These are phyloP conservation scores for Melinaea marsaeus DNA, from an alignment of 2,888 invertebrate genomes.

Conservation along the genomic window DNA sequence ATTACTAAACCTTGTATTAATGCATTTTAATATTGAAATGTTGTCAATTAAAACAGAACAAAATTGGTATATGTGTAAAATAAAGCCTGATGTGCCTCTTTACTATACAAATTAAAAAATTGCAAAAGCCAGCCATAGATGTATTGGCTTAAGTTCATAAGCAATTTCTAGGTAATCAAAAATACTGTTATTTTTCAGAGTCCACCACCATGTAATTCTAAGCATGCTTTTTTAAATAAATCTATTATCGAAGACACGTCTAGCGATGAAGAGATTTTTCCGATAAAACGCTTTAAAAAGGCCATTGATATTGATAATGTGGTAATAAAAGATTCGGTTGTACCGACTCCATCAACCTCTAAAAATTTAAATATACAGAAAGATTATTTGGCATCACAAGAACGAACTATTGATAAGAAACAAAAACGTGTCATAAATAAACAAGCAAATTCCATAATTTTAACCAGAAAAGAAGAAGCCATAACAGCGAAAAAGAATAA, in stretches of 20 bases:
- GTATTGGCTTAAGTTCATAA: no score
- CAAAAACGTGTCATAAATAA: constrained; percentile 18
- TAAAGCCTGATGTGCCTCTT: no score
- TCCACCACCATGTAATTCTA: constrained; percentile 17
- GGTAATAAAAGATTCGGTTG: constrained; percentile 27
- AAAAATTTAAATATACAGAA: constrained; percentile 26
- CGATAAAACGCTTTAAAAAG: constrained; percentile 22
- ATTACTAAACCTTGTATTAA: no score
- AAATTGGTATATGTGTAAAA: no score
- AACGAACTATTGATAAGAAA: constrained; percentile 28
- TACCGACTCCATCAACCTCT: constrained; percentile 27
- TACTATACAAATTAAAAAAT: no score
- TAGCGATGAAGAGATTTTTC: constrained; percentile 31
- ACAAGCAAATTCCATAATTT: no score
- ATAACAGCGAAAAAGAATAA: no score
- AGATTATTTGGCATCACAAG: constrained; percentile 27
- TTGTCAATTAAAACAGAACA: no score
- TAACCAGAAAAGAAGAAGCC: no score
- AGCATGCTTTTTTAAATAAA: constrained; percentile 26
- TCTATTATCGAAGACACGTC: constrained; percentile 28
- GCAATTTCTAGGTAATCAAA: no score
- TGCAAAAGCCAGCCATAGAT: no score
- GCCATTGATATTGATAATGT: constrained; percentile 4
- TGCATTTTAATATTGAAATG: no score
- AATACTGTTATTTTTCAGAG: constrained; percentile 6